Percentiles rank a stretch among this genome's conserved stretches.
phyloP scores from a whole-genome alignment of 2,113 vertebrate genomes.

The Plestiodon gilberti region DNA sequence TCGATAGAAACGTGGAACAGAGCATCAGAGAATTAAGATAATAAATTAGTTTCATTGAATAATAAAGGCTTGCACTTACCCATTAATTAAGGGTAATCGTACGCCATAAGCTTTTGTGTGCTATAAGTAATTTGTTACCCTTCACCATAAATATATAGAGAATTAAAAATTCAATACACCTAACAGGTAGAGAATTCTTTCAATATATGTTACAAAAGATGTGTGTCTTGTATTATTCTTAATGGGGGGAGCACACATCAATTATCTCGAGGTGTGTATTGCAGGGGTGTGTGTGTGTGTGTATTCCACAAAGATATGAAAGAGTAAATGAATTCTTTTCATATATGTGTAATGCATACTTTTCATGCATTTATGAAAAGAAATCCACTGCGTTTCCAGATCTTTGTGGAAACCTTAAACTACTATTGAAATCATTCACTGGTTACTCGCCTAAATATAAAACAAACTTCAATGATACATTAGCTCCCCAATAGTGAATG shows the following conservation, averaged over 20 bases:
- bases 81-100: conserved; percentile 81
- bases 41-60: conserved; percentile 79
- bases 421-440: conserved; percentile 51
- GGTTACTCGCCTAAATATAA: conserved; percentile 42
- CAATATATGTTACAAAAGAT: conserved; percentile 32
- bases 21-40: conserved; percentile 77
- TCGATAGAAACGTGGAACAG: conserved; percentile 74
- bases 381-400: conserved; percentile 24
- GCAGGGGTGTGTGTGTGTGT: not conserved
- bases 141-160: conserved; percentile 70
- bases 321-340: not conserved
- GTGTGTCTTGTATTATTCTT: conserved; percentile 41
- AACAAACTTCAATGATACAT: conserved; percentile 49
- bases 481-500: conserved; percentile 49
- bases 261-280: conserved; percentile 34
- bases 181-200: conserved; percentile 63
- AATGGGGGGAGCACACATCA: not conserved
- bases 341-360: not conserved
- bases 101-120: conserved; percentile 76
- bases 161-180: conserved; percentile 72
- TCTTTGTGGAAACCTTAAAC: conserved; percentile 49
- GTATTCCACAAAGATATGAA: not conserved
- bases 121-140: conserved; percentile 73
- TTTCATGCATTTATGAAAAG: not conserved
- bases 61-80: conserved; percentile 76